A percentile compares a stretch with the other conserved stretches of the same genome.
Conservation (phyloP, 2,888 invertebrate genomes). For the Lasioglossum lativentre region DNA sequence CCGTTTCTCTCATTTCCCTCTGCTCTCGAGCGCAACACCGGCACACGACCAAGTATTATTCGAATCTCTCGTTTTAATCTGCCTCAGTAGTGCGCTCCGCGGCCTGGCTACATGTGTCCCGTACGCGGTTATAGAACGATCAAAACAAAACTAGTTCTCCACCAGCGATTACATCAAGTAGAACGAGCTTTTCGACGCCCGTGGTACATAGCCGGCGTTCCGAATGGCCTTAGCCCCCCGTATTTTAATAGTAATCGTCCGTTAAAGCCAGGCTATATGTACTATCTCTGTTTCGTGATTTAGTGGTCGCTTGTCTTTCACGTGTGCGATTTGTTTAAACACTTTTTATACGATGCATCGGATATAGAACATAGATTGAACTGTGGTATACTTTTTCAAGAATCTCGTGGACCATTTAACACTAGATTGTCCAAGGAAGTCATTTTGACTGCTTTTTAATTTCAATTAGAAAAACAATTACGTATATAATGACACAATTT, state of each 20-base stretch:
- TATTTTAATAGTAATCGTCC: not conserved
- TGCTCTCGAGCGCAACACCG: constrained; percentile 6
- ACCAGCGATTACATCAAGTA: not conserved
- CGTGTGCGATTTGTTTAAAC: not conserved
- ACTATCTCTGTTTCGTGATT: not conserved
- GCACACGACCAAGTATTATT: not conserved
- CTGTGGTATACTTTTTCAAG: not conserved
- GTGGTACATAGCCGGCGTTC: not conserved
- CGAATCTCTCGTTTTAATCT: constrained; percentile 25
- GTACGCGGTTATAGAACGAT: not conserved
- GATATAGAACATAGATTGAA: not conserved
- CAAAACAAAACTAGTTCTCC: not conserved
- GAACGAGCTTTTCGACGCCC: not conserved
- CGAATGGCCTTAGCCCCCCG: not conserved
- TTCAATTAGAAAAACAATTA: no score
- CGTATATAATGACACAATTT: no score
- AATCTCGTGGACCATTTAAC: not conserved
- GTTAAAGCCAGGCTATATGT: not conserved
- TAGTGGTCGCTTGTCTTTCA: not conserved
- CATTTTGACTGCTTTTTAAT: no score
- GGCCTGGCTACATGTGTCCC: not conserved
- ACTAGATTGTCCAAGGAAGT: no score
- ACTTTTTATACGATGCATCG: not conserved
- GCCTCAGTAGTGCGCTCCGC: not conserved
- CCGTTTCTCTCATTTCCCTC: not conserved